Conservation (phyloP, 2,888 invertebrate genomes). For the Chironomus riparius region DNA sequence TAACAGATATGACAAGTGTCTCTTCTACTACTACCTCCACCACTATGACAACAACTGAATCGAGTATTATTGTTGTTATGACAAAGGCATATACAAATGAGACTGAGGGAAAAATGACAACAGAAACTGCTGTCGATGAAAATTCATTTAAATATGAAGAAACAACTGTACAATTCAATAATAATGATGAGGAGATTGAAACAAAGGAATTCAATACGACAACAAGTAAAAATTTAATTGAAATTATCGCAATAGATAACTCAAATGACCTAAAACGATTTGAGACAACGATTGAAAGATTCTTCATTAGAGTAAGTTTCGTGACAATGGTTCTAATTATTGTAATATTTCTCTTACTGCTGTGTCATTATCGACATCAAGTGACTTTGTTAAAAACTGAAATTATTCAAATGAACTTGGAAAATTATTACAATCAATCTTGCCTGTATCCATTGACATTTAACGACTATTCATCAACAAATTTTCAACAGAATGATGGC, state of each 20-base stretch:
- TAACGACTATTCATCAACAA: background rate
- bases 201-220: no score
- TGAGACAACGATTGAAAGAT: no score
- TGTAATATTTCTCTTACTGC: background rate
- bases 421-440: background rate
- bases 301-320: background rate
- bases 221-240: no score
- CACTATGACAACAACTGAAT: background rate
- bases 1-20: background rate
- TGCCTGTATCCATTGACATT: background rate
- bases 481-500: background rate
- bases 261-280: no score
- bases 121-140: no score
- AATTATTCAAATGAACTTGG: background rate
- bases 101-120: no score
- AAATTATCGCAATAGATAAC: no score
- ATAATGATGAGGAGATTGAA: no score
- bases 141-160: no score
- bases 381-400: background rate
- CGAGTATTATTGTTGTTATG: background rate
- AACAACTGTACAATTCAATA: no score
- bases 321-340: background rate
- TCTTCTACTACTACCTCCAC: background rate
- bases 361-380: background rate
- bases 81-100: background rate